These are phyloP conservation scores for Nothoprocta perdicaria DNA, from an alignment of 2,113 vertebrate species.

Conservation along the genomic window DNA sequence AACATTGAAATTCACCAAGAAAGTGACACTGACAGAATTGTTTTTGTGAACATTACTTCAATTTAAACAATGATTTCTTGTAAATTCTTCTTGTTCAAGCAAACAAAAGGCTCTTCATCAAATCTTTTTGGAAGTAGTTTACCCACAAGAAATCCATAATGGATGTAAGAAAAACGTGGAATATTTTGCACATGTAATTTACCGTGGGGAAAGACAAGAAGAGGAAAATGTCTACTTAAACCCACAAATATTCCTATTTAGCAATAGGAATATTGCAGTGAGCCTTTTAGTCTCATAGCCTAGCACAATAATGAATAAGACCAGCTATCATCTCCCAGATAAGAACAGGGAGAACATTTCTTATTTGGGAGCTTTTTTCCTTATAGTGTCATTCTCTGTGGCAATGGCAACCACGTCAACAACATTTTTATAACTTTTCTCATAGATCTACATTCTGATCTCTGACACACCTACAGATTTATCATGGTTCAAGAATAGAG, in stretches of 20 bases:
- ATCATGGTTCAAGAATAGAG: background rate
- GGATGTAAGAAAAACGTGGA: background rate
- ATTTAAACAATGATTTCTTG: background rate
- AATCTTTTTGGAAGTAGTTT: background rate
- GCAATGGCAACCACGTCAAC: rapidly evolving
- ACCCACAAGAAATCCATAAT: background rate
- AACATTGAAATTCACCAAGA: background rate
- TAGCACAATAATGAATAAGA: background rate
- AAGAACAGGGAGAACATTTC: background rate
- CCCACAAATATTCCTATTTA: background rate
- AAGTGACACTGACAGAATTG: background rate
- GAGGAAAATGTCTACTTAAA: background rate
- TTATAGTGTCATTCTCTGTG: background rate
- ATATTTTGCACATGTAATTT: background rate
- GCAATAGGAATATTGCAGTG: background rate
- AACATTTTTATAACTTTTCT: background rate
- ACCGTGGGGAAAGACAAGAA: background rate
- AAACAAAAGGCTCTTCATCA: background rate
- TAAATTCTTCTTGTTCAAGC: background rate
- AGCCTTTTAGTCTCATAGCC: background rate
- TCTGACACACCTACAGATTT: background rate
- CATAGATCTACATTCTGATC: no score
- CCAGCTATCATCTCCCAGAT: background rate
- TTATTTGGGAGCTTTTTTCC: background rate
- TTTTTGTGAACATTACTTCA: background rate